These are phyloP conservation scores for Phoebastria nigripes DNA, from an alignment of 2,797 vertebrate genomes.

Conservation along the genomic window DNA sequence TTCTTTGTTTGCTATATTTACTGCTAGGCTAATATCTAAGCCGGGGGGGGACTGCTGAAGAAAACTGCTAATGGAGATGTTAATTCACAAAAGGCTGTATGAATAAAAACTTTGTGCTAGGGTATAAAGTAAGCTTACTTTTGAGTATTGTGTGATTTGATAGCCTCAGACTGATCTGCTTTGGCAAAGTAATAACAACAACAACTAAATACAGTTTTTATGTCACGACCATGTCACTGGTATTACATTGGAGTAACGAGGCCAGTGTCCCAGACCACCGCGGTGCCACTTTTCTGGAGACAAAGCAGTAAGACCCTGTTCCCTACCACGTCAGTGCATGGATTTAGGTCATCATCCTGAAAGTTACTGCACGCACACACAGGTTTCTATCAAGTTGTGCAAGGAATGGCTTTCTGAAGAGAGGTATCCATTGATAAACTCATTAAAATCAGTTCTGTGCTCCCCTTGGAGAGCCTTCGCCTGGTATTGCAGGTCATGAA, in stretches of 20 bases:
- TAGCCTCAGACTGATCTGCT: neutral
- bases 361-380: neutral
- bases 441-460: neutral
- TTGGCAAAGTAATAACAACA: neutral
- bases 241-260: neutral
- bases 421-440: neutral
- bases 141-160: neutral
- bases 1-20: constrained; percentile 2
- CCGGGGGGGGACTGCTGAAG: neutral
- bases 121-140: neutral
- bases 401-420: neutral
- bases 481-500: neutral
- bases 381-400: neutral
- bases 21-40: neutral
- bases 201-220: neutral
- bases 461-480: neutral
- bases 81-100: neutral
- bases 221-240: neutral
- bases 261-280: neutral
- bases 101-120: neutral
- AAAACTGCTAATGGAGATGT: neutral
- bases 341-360: neutral
- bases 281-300: rapidly evolving
- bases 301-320: neutral
- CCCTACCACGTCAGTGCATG: neutral